Base-by-base conservation (phyloP, 2,888 invertebrate genomes). In the Coronaproctus castanopsis region DNA sequence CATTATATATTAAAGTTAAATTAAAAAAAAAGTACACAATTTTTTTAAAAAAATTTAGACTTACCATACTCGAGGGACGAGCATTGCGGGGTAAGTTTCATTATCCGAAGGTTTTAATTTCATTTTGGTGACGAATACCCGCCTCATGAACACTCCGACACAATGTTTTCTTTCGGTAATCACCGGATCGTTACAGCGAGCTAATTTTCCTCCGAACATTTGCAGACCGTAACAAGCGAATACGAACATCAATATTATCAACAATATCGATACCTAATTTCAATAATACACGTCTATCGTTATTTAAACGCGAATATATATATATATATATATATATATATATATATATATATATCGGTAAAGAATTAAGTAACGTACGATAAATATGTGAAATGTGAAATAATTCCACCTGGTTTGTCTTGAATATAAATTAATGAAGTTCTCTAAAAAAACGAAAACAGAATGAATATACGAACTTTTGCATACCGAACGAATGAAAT, bases 221-320 rank as follows among this genome's bases (percentile, higher is more conserved):
- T 98, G 98, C 0, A 98, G 96, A 0, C 98, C 98, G 69, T 96
- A 98, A 70, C 92, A 95, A 55, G 98, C 98, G 73, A 99, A 99
- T 23, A 98, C 91, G 73, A 98, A 99, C 90, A 99, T 96, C 65
- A 98, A 77, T 36, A 98, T 80, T 65, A 98, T 95, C 64, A 99
- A 76, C 57, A 99, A 76, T 1, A 96, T 95, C 0, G 97, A 97
- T 76, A 91, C 88, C 87, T 87, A 72, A 52, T 70, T 72, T 50
- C 24, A 64, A 58, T 63, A 52, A 49, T 55, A 36, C 52, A 50
- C 18, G 21, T n/a, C n/a, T n/a, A n/a, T n/a, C n/a, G n/a, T n/a
- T n/a, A n/a, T n/a, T n/a, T n/a, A n/a, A n/a, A n/a, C n/a, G n/a
- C n/a, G n/a, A n/a, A n/a, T n/a, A n/a, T n/a, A n/a, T n/a, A 2